Percentiles rank a stretch among this genome's conserved stretches.
phyloP scores from a whole-genome alignment of 2,797 vertebrate species.

The Sebastes diploproa region DNA sequence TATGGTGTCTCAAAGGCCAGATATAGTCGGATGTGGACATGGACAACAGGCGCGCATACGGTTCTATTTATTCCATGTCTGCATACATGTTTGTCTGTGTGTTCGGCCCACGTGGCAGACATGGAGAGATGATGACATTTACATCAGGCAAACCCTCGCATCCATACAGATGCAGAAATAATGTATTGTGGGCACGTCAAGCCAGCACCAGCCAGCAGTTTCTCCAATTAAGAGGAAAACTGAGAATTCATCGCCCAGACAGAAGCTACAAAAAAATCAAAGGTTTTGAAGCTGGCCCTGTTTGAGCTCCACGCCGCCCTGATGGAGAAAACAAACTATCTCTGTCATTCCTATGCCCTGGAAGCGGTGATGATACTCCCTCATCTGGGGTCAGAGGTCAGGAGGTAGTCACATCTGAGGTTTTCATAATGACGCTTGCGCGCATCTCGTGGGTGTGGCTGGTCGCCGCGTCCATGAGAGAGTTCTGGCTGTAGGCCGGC shows the following conservation, averaged over 20 bases:
- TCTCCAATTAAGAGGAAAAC: constrained; percentile 13
- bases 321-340: constrained; percentile 15
- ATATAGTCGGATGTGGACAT: neutral
- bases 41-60: neutral
- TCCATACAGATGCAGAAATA: neutral
- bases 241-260: neutral
- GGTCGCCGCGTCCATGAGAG: constrained; percentile 48
- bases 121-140: neutral
- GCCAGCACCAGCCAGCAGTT: neutral
- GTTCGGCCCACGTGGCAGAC: neutral
- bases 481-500: constrained; percentile 74
- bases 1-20: neutral
- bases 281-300: constrained; percentile 7
- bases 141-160: neutral
- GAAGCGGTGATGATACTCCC: constrained; percentile 4
- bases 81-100: neutral
- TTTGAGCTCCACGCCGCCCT: constrained; percentile 6
- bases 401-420: constrained; percentile 86
- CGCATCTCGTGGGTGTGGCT: constrained; percentile 86
- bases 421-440: constrained; percentile 98
- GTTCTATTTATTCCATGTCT: neutral
- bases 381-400: constrained; percentile 50
- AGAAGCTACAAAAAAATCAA: constrained; percentile 21
- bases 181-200: neutral
- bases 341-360: constrained; percentile 32